A percentile compares a stretch with the other conserved stretches of the same genome.
phyloP scores from a whole-genome alignment of 2,113 vertebrate species.

The Ctenodactylus gundi region DNA sequence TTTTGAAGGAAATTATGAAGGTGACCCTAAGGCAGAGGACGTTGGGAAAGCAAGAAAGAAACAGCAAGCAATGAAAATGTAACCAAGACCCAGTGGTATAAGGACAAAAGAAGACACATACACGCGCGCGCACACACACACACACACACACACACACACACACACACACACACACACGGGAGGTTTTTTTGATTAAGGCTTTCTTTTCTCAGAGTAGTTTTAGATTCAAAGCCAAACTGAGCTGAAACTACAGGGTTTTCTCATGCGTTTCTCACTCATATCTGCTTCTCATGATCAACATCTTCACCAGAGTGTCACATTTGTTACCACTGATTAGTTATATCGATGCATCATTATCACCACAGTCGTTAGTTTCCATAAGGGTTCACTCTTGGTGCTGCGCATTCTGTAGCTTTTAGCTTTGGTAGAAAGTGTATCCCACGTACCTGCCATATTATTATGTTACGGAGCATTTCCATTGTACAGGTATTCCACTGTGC shows the following conservation, averaged over 20 bases:
- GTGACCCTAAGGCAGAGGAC: neutral
- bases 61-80: neutral
- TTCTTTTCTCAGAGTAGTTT: neutral
- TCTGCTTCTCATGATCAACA: neutral
- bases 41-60: neutral
- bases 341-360: neutral
- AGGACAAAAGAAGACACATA: neutral
- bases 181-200: neutral
- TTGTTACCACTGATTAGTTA: neutral
- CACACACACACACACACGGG: neutral
- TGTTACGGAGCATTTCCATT: neutral
- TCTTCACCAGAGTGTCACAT: neutral
- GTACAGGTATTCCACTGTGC: neutral
- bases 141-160: neutral
- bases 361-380: neutral
- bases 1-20: neutral
- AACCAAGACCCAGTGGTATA: neutral
- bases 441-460: neutral
- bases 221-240: neutral
- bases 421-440: neutral
- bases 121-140: accelerated
- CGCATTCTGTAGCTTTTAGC: neutral
- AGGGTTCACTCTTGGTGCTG: neutral
- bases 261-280: accelerated
- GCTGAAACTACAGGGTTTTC: neutral